Evolutionary conservation across 2,113 vertebrate species (phyloP), one percentile per base, ranked within the genome.

Genomic region (Pachypanchax playfairii): DNA sequence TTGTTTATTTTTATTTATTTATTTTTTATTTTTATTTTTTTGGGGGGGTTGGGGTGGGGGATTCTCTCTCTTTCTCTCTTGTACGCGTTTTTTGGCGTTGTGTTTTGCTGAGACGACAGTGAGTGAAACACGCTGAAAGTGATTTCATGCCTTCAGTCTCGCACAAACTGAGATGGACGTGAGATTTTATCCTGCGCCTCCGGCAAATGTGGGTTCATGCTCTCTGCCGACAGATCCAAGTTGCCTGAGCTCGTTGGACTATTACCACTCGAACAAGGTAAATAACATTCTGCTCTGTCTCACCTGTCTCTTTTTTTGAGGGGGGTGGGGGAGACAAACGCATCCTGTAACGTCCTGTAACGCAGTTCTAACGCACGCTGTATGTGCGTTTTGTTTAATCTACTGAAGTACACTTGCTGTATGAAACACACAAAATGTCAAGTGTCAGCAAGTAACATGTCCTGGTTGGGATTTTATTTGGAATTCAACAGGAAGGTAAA

Each of bases 231-330:
- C 94, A 85, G 95, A 96, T 85, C 93, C 94, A 75, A 87, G 93
- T 86, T 94, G 94, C 87, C 89, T 96, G 84, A 93, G 93, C 55
- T 91, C 93, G 80, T 89, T 95, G 93, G 94, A 96, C 91, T 95
- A 95, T 93, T 96, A 95, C 79, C 94, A 94, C 92, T 92, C 94
- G 82, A 94, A 94, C 92, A 96, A 96, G 95, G 95, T 95, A 95
- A 91, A 83, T 59, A 71, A 74, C 48, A 35, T 50, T 22, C 15
- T 18, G 28, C 29, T 4, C 4, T n/a, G 35, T 41, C 47, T 73
- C 77, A 87, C 77, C 77, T 85, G 81, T 75, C 56, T 70, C 17
- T 62, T 4, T 22, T 3, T 15, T 3, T 15, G 18, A 67, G 17
- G n/a, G n/a, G n/a, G n/a, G n/a, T n/a, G n/a, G n/a, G n/a, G n/a